Base-by-base conservation (phyloP, 2,797 vertebrate species). In the Gobionotothen gibberifrons region DNA sequence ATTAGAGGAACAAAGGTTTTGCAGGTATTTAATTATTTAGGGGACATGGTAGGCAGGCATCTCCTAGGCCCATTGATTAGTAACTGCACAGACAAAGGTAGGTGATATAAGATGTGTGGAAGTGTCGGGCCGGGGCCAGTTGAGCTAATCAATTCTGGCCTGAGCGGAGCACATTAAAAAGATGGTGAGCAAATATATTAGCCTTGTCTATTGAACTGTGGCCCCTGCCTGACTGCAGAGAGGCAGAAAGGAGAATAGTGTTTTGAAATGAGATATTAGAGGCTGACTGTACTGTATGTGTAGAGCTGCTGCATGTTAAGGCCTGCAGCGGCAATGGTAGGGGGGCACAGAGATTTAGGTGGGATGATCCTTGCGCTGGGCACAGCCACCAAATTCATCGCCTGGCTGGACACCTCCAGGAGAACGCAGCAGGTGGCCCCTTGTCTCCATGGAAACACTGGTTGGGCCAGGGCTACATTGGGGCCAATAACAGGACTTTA, bases 1-100 rank as follows among this genome's bases (percentile, higher is more conserved):
- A 93, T 94, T 95, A 95, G 89, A 91, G 89, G 88, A 92, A 94
- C 89, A 94, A 93, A 93, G 91, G 87, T 89, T 93, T 90, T 86
- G 82, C 60, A 72, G 87, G 89, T 90, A 62, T 79, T 94, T 83
- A 93, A 94, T 93, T 93, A 94, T 94, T 93, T 85, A 94, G 78
- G 73, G 52, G 78, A 87, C 82, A 78, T 78, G 82, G 79, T 78
- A 87, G 82, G 81, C 61, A 87, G 85, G 74, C 77, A 72, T 86
- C 72, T 85, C 72, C 76, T 71, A 71, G 83, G 65, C 53, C 44
- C 71, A 86, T 85, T 90, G 91, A 93, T 91, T 90, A 87, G 74
- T 54, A 79, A 64, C 57, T 49, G 76, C 77, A 82, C 29, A 71
- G 77, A 83, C 77, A 84, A 72, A 80, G 69, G 84, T 66, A 78